Base-by-base conservation (phyloP, 2,888 invertebrate species). In the Melipona beecheii region DNA sequence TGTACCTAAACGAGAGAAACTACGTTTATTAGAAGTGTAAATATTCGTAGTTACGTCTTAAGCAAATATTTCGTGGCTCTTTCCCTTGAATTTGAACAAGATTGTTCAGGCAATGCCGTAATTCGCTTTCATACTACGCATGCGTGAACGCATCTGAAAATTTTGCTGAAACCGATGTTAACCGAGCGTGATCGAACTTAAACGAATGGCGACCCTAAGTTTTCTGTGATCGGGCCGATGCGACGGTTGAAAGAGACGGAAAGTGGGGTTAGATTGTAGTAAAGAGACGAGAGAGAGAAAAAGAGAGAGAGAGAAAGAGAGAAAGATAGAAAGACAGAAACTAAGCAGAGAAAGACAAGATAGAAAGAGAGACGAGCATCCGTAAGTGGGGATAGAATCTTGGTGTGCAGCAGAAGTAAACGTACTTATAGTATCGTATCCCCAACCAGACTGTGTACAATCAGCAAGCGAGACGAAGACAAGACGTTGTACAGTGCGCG, bases 321-420 rank as follows among this genome's bases (percentile, higher is more conserved):
- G 36, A 36, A 5, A 43, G 36, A 43, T 9, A 43, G 43, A 43
- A 9, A 43, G 24, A 36, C 24, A 31, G 79, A 70, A 27, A 56
- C 43, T 43, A 43, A 43, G 43, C 43, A 43, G 43, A 9, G 11
- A 43, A 9, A 43, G 9, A 43, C 43, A 43, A 43, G 43, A 9
- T 43, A 73, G 43, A 49, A 69, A 24, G 60, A 64, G 80, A 78
- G 65, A 75, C 56, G 77, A 78, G 73, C 49, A 21, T 50, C 13
- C 13, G 24, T 66, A 74, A 81, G 87, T 83, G 87, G 88, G 89
- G 89, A 78, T 78, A 76, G 87, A 82, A 80, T 75, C 81, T 88
- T 81, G 75, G 86, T 81, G 81, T 78, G 71, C 69, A 66, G 83
- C 83, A 83, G 81, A 84, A 84, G 84, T 76, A 77, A 77, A 73